Percentiles rank a stretch among this genome's conserved stretches.
These are phyloP conservation scores for Dendrocincla tyrannina DNA, from an alignment of 2,797 vertebrate species.

Conservation along the genomic window DNA sequence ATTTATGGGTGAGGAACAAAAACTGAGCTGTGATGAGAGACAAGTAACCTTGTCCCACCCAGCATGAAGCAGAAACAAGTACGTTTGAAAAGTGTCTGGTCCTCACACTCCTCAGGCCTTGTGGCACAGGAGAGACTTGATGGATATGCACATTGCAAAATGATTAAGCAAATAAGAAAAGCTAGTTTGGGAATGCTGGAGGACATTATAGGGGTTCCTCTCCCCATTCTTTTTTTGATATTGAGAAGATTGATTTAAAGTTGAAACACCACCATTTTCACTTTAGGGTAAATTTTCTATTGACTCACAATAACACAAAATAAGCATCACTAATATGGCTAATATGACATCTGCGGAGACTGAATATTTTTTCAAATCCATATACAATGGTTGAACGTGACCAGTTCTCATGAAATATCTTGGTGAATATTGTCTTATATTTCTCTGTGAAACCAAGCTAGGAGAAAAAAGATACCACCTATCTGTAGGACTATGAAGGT, in stretches of 20 bases:
- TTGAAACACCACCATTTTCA: not conserved
- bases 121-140: not conserved
- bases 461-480: not conserved
- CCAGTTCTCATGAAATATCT: not conserved
- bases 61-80: not conserved
- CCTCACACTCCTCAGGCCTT: not conserved
- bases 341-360: not conserved
- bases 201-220: not conserved
- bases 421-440: not conserved
- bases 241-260: not conserved
- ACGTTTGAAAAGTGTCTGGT: not conserved
- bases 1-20: not conserved
- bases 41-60: not conserved
- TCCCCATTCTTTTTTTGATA: not conserved
- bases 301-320: not conserved
- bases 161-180: not conserved
- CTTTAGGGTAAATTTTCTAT: not conserved
- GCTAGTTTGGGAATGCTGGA: not conserved
- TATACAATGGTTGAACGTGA: not conserved
- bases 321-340: not conserved
- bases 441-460: not conserved
- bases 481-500: conserved; percentile 8
- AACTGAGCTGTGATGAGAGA: not conserved
- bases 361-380: not conserved
- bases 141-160: not conserved